A percentile compares a stretch with the other conserved stretches of the same genome.
Evolutionary conservation across 2,888 invertebrate species (phyloP).

Genomic region (Stenurella melanura): DNA sequence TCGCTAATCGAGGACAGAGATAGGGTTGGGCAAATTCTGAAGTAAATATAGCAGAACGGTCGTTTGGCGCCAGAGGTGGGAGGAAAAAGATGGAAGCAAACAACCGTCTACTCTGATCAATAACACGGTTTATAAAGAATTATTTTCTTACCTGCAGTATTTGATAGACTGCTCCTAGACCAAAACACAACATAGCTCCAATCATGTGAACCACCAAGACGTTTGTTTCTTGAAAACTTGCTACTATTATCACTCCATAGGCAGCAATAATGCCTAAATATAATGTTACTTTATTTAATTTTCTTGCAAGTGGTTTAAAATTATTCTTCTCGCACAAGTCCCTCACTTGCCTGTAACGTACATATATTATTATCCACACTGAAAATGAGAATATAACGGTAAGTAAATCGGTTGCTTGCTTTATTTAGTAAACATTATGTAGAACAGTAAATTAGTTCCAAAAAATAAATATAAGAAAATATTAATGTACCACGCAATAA

Average conservation of each 20-base stretch:
- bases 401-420: background rate
- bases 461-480: no score
- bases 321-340: constrained; percentile 49
- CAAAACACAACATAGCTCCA: constrained; percentile 78
- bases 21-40: no score
- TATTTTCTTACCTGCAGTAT: constrained; percentile 74
- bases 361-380: constrained; percentile 54
- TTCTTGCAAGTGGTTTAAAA: constrained; percentile 38
- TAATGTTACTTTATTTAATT: constrained; percentile 68
- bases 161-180: constrained; percentile 75
- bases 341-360: constrained; percentile 58
- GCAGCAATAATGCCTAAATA: constrained; percentile 74
- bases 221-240: constrained; percentile 78
- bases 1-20: no score
- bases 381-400: constrained; percentile 13
- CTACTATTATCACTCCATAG: constrained; percentile 76
- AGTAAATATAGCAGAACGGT: no score
- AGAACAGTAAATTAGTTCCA: no score
- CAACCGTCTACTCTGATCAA: no score
- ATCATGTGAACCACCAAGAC: constrained; percentile 75
- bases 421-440: no score
- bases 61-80: no score
- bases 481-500: no score
- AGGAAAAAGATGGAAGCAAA: no score
- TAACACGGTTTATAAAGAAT: no score